Conservation (phyloP, 1,140 invertebrate species). For the Prorops nasuta region DNA sequence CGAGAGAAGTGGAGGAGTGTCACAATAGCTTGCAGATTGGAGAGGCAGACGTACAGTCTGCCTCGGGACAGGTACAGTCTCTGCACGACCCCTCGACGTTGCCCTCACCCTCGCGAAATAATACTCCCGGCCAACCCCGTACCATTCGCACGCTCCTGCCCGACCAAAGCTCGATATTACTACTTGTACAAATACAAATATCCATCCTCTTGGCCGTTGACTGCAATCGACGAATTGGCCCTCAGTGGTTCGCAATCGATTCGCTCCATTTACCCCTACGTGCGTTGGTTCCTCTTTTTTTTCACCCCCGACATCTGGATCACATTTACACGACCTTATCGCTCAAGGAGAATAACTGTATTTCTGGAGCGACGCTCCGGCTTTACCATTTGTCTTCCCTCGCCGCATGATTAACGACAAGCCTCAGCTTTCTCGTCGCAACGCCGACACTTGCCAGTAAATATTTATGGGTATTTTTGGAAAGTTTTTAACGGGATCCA, state of each 20-base stretch:
- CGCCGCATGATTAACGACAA: constrained; percentile 16
- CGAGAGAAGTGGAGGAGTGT: constrained; percentile 36
- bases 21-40: constrained; percentile 45
- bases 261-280: too few relatives aligned
- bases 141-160: neutral
- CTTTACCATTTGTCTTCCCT: constrained; percentile 8
- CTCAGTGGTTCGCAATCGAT: constrained; percentile 13
- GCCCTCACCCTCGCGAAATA: constrained; percentile 13
- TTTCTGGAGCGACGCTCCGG: too few relatives aligned
- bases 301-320: too few relatives aligned
- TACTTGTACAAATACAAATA: constrained; percentile 46
- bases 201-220: constrained; percentile 3
- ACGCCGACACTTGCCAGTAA: too few relatives aligned
- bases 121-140: neutral
- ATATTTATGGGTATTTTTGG: too few relatives aligned
- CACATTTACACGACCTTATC: too few relatives aligned
- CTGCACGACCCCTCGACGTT: neutral
- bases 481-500: too few relatives aligned
- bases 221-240: neutral
- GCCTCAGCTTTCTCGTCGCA: too few relatives aligned
- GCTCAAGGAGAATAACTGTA: too few relatives aligned
- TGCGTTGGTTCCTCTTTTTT: constrained; percentile 11
- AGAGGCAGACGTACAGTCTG: constrained; percentile 39
- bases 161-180: constrained; percentile 35
- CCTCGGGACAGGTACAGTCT: neutral